These are phyloP conservation scores for Eupeodes corollae DNA, from an alignment of 1,140 invertebrate genomes.

Conservation along the genomic window DNA sequence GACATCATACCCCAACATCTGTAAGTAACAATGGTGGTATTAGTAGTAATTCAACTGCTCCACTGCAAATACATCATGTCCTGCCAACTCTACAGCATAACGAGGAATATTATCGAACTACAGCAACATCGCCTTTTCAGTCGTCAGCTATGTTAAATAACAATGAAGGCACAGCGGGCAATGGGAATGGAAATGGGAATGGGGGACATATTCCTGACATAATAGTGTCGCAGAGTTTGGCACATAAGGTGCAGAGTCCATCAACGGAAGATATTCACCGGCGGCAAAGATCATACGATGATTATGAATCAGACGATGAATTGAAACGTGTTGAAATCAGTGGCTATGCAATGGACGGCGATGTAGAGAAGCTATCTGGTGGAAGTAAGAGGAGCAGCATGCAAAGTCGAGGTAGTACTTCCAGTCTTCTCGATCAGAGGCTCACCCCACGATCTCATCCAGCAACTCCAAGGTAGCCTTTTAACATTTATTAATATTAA, in stretches of 20 bases:
- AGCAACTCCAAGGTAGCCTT: constrained; percentile 66
- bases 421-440: constrained; percentile 69
- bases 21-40: no score
- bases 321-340: constrained; percentile 75
- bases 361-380: constrained; percentile 41
- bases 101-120: constrained; percentile 36
- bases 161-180: constrained; percentile 1
- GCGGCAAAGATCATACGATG: constrained; percentile 53
- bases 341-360: constrained; percentile 61
- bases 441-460: constrained; percentile 77
- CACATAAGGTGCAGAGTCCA: neutral
- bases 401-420: constrained; percentile 78
- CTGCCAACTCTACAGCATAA: constrained; percentile 25
- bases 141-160: neutral
- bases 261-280: constrained; percentile 25
- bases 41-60: no score
- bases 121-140: constrained; percentile 35
- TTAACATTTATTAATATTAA: no score
- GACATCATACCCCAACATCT: no score
- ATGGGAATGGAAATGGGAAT: neutral
- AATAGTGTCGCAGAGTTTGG: constrained; percentile 12
- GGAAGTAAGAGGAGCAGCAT: constrained; percentile 81
- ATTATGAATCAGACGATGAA: constrained; percentile 85
- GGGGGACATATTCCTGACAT: neutral
- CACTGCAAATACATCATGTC: constrained; percentile 2